Conservation (phyloP, 1,140 invertebrate genomes). For the Ceratosolen solmsi region DNA sequence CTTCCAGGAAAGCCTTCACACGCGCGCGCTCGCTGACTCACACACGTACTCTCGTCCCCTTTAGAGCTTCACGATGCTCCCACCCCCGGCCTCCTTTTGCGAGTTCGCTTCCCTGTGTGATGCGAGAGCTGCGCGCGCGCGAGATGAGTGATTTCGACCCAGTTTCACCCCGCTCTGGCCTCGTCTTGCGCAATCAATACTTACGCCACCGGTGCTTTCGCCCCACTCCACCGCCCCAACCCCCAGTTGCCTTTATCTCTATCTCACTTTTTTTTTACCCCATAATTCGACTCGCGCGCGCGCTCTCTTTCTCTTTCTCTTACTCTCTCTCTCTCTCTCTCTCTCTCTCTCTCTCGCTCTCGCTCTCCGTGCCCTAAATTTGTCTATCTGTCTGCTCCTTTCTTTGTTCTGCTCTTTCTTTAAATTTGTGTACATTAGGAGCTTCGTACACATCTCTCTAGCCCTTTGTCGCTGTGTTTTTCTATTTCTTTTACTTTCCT, state of each 20-base stretch:
- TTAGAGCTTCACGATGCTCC: neutral
- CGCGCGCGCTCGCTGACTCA: neutral
- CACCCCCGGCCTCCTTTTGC: constrained; percentile 10
- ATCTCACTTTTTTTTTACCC: neutral
- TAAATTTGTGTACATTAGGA: neutral
- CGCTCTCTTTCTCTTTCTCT: neutral
- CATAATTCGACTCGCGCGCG: neutral
- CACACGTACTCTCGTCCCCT: neutral
- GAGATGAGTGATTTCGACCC: constrained; percentile 67
- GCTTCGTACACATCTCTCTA: neutral
- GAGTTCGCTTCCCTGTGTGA: neutral
- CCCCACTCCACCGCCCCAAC: constrained; percentile 24
- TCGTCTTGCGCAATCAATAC: constrained; percentile 68
- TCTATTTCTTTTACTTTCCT: neutral
- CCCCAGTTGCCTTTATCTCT: neutral
- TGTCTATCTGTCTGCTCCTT: no score
- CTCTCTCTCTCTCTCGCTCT: neutral
- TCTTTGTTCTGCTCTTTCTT: neutral
- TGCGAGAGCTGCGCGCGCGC: neutral
- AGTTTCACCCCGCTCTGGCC: constrained; percentile 68
- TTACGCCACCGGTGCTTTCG: constrained; percentile 44
- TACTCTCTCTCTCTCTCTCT: neutral
- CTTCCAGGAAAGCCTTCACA: neutral
- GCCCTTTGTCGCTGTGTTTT: neutral
- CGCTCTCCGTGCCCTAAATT: neutral